Conservation (phyloP, 2,113 vertebrate species). For the Bettongia penicillata region DNA sequence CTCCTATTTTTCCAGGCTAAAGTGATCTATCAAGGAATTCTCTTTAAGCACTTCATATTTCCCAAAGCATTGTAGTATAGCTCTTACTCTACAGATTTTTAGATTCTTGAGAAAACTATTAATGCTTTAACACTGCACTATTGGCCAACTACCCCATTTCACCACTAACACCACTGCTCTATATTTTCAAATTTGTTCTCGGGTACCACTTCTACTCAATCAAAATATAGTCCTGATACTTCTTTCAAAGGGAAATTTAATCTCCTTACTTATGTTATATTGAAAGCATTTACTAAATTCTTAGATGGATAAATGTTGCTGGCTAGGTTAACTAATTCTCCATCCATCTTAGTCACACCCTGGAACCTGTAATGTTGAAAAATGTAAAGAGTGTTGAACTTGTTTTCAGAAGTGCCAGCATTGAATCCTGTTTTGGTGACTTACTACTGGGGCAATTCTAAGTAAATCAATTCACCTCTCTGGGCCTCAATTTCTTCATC, state of each 20-base stretch:
- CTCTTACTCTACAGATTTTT: background rate
- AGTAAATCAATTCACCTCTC: background rate
- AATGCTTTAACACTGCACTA: background rate
- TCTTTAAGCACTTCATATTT: conserved; percentile 16
- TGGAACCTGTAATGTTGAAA: background rate
- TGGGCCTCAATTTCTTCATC: background rate
- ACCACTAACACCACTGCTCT: background rate
- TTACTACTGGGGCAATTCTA: background rate
- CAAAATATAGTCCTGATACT: background rate
- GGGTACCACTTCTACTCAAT: background rate
- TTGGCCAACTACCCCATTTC: background rate
- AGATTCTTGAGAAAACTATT: background rate
- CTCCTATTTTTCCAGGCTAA: background rate
- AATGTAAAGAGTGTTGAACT: background rate
- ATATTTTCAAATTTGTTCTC: background rate
- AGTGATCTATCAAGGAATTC: background rate
- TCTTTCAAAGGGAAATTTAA: background rate
- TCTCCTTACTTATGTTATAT: background rate
- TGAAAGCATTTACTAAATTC: background rate
- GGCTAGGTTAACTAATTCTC: background rate
- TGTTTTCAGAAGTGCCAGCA: background rate
- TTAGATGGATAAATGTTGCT: background rate
- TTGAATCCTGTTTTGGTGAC: background rate
- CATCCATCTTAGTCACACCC: background rate
- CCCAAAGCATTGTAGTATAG: conserved; percentile 32